Percentiles rank a stretch among this genome's conserved stretches.
Evolutionary conservation across 2,113 vertebrate genomes (phyloP).

Genomic region (Nerophis ophidion): DNA sequence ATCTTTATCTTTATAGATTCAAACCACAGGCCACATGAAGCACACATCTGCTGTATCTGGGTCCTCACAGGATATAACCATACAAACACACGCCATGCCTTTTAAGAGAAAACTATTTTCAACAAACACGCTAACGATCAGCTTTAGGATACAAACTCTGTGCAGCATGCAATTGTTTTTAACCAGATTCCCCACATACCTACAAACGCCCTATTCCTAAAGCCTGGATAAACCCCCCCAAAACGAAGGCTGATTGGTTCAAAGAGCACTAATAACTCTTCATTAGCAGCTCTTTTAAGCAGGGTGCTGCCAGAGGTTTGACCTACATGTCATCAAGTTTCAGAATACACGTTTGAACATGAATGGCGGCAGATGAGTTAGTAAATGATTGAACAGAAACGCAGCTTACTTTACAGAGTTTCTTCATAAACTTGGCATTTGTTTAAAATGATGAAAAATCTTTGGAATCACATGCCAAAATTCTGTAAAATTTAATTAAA

Average conservation of each 20-base stretch:
- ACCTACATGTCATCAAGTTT: conserved; percentile 17
- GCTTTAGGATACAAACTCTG: not conserved
- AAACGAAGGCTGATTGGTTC: conserved; percentile 19
- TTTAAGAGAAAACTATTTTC: not conserved
- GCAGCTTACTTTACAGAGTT: conserved; percentile 8
- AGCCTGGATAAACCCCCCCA: conserved; percentile 1
- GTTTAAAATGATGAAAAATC: conserved; percentile 22
- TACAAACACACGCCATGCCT: conserved; percentile 1
- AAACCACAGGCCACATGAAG: conserved; percentile 37
- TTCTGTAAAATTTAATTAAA: conserved; percentile 25
- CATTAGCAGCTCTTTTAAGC: conserved; percentile 17
- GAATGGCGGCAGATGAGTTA: conserved; percentile 11
- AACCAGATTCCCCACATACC: conserved; percentile 25
- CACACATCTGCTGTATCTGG: conserved; percentile 44
- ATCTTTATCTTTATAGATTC: conserved; percentile 16
- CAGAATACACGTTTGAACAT: conserved; percentile 19
- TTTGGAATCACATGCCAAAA: not conserved
- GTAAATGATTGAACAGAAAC: conserved; percentile 18
- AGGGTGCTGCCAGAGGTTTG: conserved; percentile 10
- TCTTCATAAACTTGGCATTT: conserved; percentile 4
- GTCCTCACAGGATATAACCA: conserved; percentile 18
- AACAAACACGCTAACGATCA: not conserved
- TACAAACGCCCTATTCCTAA: conserved; percentile 6
- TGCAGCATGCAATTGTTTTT: not conserved
- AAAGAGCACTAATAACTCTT: conserved; percentile 27